Conservation (phyloP, 2,888 invertebrate species). For the Tenthredo livida region DNA sequence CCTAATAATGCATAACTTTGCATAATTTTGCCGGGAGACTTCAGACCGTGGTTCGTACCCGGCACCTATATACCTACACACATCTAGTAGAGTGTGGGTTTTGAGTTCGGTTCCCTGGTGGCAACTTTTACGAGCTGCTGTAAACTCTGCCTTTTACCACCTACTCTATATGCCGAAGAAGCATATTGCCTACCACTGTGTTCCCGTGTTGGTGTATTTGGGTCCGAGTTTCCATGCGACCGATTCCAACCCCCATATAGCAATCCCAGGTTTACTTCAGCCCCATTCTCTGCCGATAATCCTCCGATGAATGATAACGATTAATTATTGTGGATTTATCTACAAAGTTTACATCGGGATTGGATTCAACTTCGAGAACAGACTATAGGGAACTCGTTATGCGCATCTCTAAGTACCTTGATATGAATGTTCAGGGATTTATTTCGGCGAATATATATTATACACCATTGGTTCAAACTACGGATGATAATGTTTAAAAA, state of each 20-base stretch:
- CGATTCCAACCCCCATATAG: constrained; percentile 10
- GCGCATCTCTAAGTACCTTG: background rate
- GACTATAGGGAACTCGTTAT: background rate
- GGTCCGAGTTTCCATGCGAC: constrained; percentile 22
- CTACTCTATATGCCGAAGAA: constrained; percentile 47
- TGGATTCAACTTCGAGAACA: constrained; percentile 22
- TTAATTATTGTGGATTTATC: constrained; percentile 29
- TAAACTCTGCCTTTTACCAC: constrained; percentile 49
- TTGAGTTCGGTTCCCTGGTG: constrained; percentile 45
- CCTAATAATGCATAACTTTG: constrained; percentile 47
- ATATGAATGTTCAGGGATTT: background rate
- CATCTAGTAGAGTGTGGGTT: constrained; percentile 27
- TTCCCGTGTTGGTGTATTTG: constrained; percentile 5
- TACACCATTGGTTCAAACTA: background rate
- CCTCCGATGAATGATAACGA: constrained; percentile 37
- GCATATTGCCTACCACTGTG: constrained; percentile 46
- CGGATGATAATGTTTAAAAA: background rate
- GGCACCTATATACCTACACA: background rate
- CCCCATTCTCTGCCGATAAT: constrained; percentile 21
- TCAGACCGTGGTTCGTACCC: constrained; percentile 28
- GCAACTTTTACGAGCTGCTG: constrained; percentile 49
- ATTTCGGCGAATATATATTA: background rate
- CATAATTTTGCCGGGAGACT: constrained; percentile 35
- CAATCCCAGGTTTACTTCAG: background rate
- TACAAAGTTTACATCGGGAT: constrained; percentile 18